These are phyloP conservation scores for Ophioninae sp. DNA, from an alignment of 2,888 invertebrate genomes.

Conservation along the genomic window DNA sequence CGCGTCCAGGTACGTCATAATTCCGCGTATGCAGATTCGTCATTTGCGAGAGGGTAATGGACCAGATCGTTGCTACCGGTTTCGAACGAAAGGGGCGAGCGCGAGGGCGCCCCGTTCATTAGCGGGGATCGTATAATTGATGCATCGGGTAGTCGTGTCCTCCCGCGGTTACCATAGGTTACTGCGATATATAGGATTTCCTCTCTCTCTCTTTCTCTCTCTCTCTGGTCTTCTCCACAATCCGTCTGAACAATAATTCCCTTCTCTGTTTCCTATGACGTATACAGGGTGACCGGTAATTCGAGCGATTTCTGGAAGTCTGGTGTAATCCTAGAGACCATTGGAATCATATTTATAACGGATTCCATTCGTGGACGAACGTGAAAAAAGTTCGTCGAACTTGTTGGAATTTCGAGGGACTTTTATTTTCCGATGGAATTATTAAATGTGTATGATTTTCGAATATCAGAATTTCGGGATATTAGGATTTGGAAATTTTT, in stretches of 20 bases:
- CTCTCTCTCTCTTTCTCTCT: slow-evolving; percentile 6
- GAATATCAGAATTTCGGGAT: too few species aligned
- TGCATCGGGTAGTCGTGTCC: slow-evolving; percentile 8
- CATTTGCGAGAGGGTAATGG: slow-evolving; percentile 46
- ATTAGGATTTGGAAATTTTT: too few species aligned
- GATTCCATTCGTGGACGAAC: too few species aligned
- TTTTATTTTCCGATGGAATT: too few species aligned
- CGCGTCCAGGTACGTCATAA: slow-evolving; percentile 57
- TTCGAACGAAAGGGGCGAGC: slow-evolving; percentile 9
- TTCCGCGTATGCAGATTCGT: slow-evolving; percentile 41
- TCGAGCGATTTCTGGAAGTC: too few species aligned
- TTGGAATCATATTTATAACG: too few species aligned
- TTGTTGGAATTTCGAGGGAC: too few species aligned
- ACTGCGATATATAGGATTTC: neutral
- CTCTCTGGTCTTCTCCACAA: neutral
- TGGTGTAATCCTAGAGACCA: too few species aligned
- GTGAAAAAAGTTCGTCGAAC: too few species aligned
- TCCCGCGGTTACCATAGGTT: slow-evolving; percentile 1
- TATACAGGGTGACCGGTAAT: too few species aligned
- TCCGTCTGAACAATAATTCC: slow-evolving; percentile 45
- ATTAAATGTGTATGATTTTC: too few species aligned
- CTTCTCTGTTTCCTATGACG: slow-evolving; percentile 1
- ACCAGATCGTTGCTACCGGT: slow-evolving; percentile 40
- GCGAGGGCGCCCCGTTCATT: slow-evolving; percentile 49
- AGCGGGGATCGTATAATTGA: slow-evolving; percentile 48